Conservation (phyloP, 1,140 invertebrate species). For the Sarcophaga bullata region DNA sequence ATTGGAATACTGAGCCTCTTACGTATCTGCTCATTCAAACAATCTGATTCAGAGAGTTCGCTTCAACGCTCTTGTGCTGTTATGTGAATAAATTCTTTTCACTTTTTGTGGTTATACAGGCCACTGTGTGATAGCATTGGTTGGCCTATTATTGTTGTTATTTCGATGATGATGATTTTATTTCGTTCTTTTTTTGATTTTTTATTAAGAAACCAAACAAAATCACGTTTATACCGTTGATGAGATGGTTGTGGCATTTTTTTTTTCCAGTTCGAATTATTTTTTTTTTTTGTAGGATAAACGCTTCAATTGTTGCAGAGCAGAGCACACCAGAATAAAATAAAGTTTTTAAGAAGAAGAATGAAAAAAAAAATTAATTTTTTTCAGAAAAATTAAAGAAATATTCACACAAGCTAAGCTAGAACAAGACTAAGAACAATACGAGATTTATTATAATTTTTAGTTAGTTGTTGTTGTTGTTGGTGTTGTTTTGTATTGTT, state of each 20-base stretch:
- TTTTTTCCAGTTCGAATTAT: background rate
- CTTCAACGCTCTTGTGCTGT: no score
- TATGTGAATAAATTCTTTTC: no score
- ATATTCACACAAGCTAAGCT: background rate
- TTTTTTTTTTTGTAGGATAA: constrained; percentile 30
- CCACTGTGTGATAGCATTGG: no score
- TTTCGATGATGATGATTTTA: constrained; percentile 4
- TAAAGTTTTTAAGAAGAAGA: no score
- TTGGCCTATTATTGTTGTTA: background rate
- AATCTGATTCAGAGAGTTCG: no score
- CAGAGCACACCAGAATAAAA: background rate
- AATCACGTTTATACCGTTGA: constrained; percentile 41
- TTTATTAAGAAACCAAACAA: constrained; percentile 34
- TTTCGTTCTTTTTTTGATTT: background rate
- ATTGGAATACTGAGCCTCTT: no score
- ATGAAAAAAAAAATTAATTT: no score
- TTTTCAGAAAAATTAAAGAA: background rate
- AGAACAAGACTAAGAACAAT: background rate
- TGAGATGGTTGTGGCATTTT: constrained; percentile 34
- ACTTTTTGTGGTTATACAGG: no score
- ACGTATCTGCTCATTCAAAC: no score
- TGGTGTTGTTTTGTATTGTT: background rate
- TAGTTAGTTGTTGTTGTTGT: background rate
- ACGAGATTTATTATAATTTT: constrained; percentile 16
- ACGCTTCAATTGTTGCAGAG: constrained; percentile 30